A percentile compares a stretch with the other conserved stretches of the same genome.
These are phyloP conservation scores for Pseudopipra pipra DNA, from an alignment of 2,113 vertebrate genomes.

Conservation along the genomic window DNA sequence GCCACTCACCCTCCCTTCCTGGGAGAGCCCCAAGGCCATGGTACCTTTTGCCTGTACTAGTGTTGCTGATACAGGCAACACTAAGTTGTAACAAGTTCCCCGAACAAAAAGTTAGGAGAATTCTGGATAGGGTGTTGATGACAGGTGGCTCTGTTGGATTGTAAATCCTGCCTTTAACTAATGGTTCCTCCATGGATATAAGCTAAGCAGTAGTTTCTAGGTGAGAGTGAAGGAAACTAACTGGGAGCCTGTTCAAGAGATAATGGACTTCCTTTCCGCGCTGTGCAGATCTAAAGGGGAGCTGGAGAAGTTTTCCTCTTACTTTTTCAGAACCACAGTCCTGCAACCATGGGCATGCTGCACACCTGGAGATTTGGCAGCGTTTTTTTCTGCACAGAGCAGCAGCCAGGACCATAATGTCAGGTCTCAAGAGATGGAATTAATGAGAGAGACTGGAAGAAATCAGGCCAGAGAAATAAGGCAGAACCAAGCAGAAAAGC, in stretches of 20 bases:
- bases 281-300: neutral
- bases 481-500: neutral
- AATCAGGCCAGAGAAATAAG: neutral
- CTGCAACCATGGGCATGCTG: neutral
- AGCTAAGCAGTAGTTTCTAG: neutral
- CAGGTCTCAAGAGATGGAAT: neutral
- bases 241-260: neutral
- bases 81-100: too few relatives aligned
- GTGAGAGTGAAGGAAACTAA: neutral
- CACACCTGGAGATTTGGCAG: neutral
- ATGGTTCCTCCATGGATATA: neutral
- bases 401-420: neutral
- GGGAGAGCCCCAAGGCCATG: neutral
- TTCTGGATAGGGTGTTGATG: neutral
- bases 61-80: neutral
- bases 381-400: neutral
- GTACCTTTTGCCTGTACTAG: neutral
- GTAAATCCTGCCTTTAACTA: neutral
- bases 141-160: neutral
- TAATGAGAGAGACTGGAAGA: neutral
- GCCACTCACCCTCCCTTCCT: neutral
- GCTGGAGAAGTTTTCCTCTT: neutral
- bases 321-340: neutral
- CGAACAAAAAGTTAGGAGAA: neutral
- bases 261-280: neutral